phyloP scores from a whole-genome alignment of 2,888 invertebrate species.

The Acanthosepion esculentum region DNA sequence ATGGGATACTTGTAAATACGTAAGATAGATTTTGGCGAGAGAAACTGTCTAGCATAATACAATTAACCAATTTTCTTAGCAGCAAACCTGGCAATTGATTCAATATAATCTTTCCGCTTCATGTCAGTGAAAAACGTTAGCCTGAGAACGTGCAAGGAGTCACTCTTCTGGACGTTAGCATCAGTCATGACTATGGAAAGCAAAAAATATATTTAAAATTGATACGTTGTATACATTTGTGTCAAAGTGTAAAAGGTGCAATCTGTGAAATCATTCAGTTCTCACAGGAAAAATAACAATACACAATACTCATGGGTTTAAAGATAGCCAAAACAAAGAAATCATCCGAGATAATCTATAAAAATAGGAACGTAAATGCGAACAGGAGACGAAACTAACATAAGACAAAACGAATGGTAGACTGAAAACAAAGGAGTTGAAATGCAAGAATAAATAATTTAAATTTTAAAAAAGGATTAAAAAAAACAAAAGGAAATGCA shows the following conservation, averaged over 20 bases:
- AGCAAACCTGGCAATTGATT: too few species aligned
- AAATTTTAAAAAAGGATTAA: neutral
- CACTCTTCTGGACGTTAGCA: too few species aligned
- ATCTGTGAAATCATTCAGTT: neutral
- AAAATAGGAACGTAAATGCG: neutral
- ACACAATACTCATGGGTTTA: neutral
- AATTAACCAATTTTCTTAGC: too few species aligned
- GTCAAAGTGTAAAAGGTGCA: neutral
- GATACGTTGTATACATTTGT: neutral
- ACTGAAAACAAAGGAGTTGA: neutral
- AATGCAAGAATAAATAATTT: neutral
- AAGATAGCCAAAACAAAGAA: constrained; percentile 18
- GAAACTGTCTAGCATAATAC: too few species aligned
- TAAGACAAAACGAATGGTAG: neutral
- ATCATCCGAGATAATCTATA: constrained; percentile 13
- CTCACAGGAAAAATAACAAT: neutral
- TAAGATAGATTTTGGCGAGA: too few species aligned
- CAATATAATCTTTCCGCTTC: too few species aligned
- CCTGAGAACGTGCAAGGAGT: too few species aligned
- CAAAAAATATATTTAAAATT: too few species aligned
- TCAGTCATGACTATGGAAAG: too few species aligned
- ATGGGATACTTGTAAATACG: too few species aligned
- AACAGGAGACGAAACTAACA: neutral
- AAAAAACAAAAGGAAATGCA: neutral
- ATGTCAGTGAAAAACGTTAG: too few species aligned